Conservation (phyloP, 2,113 vertebrate genomes). For the Canis aureus region DNA sequence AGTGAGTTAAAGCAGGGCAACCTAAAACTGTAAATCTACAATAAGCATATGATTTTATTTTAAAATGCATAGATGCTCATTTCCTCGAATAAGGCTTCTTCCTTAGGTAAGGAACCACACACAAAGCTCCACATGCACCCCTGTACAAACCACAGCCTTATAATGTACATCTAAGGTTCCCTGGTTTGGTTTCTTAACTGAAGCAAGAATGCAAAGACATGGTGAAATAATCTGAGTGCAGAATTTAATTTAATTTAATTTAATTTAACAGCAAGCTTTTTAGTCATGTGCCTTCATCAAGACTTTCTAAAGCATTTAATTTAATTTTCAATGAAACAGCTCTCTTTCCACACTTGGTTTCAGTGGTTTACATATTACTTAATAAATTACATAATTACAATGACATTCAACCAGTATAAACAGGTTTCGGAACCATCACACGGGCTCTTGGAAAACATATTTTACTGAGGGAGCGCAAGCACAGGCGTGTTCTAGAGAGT, state of each 20-base stretch:
- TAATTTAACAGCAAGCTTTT: constrained; percentile 39
- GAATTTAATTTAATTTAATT: constrained; percentile 29
- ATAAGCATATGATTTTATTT: neutral
- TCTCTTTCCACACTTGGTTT: constrained; percentile 26
- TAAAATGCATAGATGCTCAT: neutral
- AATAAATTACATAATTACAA: constrained; percentile 65
- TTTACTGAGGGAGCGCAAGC: neutral
- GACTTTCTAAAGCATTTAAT: constrained; percentile 43
- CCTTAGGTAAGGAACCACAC: neutral
- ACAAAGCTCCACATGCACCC: fast-evolving
- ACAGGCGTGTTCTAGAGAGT: neutral
- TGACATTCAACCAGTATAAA: constrained; percentile 44
- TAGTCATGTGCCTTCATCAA: constrained; percentile 26
- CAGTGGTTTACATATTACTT: constrained; percentile 42
- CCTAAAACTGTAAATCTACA: neutral
- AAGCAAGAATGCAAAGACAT: neutral
- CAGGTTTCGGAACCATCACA: neutral
- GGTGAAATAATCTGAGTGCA: neutral
- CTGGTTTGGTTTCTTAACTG: neutral
- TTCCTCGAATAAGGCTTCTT: neutral
- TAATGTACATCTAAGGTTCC: neutral
- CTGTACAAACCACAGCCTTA: neutral
- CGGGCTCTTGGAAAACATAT: neutral
- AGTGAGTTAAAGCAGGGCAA: neutral
- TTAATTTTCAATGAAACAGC: constrained; percentile 49